Conservation (phyloP, 1,140 invertebrate genomes). For the Pseudomyrmex gracilis region DNA sequence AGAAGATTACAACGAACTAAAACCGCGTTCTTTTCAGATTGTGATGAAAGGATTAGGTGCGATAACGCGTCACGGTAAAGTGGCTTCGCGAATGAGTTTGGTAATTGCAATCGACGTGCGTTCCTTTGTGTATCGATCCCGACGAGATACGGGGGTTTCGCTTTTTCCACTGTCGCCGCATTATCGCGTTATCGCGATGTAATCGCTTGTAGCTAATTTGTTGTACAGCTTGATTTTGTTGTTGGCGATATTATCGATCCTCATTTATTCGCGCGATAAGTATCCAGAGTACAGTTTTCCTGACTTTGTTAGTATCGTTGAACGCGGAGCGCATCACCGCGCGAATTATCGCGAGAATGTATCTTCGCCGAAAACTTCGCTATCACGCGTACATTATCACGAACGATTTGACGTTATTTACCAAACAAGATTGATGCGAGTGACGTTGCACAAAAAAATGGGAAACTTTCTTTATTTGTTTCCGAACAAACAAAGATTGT, state of each 20-base stretch:
- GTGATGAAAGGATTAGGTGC: slow-evolving; percentile 32
- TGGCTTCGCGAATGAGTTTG: slow-evolving; percentile 22
- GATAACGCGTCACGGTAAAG: slow-evolving; percentile 43
- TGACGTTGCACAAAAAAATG: slow-evolving; percentile 29
- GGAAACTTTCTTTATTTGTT: slow-evolving; percentile 17
- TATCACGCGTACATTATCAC: slow-evolving; percentile 52
- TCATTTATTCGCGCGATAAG: slow-evolving; percentile 60
- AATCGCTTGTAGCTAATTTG: slow-evolving; percentile 63
- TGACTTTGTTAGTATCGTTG: slow-evolving; percentile 1
- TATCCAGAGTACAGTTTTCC: slow-evolving; percentile 29
- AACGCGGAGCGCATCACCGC: background rate
- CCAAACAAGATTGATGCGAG: slow-evolving; percentile 49
- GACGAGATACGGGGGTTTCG: slow-evolving; percentile 24
- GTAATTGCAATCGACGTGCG: slow-evolving; percentile 39
- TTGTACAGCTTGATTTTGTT: slow-evolving; percentile 57
- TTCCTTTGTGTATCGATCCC: slow-evolving; percentile 40
- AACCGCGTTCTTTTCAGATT: slow-evolving; percentile 17
- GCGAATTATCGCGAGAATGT: slow-evolving; percentile 59
- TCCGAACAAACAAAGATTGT: background rate
- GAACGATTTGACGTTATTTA: background rate
- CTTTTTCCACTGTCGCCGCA: slow-evolving; percentile 29
- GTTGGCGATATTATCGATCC: slow-evolving; percentile 62
- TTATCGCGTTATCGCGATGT: slow-evolving; percentile 52
- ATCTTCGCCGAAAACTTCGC: slow-evolving; percentile 57
- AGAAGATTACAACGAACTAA: background rate